These are phyloP conservation scores for Drosophila tristis DNA, from an alignment of 1,140 invertebrate genomes.

Conservation along the genomic window DNA sequence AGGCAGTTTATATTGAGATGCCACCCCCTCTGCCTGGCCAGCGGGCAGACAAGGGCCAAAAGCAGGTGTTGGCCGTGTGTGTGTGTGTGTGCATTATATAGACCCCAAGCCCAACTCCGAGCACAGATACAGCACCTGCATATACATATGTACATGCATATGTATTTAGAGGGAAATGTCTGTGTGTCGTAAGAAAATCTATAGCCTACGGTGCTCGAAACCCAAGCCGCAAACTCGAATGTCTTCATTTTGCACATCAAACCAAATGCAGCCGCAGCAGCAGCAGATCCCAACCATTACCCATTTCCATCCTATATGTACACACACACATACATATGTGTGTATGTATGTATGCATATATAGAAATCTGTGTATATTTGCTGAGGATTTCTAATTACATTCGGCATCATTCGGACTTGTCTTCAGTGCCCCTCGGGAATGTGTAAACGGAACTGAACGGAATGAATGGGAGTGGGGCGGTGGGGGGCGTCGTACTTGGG, in stretches of 20 bases:
- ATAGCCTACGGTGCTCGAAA: constrained; percentile 66
- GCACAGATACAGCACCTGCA: constrained; percentile 16
- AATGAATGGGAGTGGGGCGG: neutral
- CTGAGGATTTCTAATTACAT: constrained; percentile 78
- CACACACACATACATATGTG: neutral
- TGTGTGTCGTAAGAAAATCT: constrained; percentile 72
- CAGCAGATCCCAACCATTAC: constrained; percentile 1
- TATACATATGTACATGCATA: constrained; percentile 2
- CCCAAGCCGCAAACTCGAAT: constrained; percentile 75
- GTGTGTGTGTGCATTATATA: constrained; percentile 46
- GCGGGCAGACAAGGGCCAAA: constrained; percentile 51
- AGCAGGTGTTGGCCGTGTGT: constrained; percentile 24
- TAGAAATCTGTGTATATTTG: constrained; percentile 34
- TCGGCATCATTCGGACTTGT: constrained; percentile 68
- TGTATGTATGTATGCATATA: constrained; percentile 19
- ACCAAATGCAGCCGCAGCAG: constrained; percentile 67
- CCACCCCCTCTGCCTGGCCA: constrained; percentile 61
- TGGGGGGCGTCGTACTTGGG: neutral
- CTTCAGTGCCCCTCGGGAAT: constrained; percentile 23
- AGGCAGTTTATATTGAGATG: constrained; percentile 81
- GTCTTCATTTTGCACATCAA: constrained; percentile 81
- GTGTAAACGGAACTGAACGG: neutral
- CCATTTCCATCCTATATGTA: constrained; percentile 7
- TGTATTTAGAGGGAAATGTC: neutral
- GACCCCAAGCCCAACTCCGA: constrained; percentile 4